Evolutionary conservation across 2,888 invertebrate genomes (phyloP).

Genomic region (Heteropelma amictum): DNA sequence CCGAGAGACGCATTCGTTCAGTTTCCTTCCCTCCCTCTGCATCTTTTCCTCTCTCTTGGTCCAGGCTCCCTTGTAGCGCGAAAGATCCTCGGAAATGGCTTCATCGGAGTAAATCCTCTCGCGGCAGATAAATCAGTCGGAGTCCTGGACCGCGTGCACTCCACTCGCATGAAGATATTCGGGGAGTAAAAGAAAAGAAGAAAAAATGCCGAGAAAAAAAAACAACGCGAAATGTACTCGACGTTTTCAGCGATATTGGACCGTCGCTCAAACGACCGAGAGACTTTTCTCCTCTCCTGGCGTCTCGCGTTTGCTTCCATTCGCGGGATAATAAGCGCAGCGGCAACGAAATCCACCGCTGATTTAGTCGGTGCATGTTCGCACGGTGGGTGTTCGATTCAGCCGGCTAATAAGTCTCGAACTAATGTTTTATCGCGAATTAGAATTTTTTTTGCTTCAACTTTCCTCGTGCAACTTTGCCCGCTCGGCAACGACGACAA

Average conservation of each 20-base stretch:
- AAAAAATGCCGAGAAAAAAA: conserved; percentile 1
- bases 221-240: neutral
- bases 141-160: conserved; percentile 36
- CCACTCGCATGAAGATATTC: conserved; percentile 10
- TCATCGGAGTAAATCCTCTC: conserved; percentile 56
- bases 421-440: conserved; percentile 73
- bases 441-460: conserved; percentile 61
- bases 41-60: neutral
- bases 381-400: conserved; percentile 64
- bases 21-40: conserved; percentile 6
- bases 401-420: conserved; percentile 61
- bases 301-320: neutral
- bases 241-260: conserved; percentile 14
- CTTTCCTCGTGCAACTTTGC: neutral
- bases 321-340: no score
- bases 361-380: conserved; percentile 64
- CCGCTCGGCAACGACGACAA: neutral
- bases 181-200: neutral
- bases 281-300: neutral
- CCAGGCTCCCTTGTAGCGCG: conserved; percentile 2
- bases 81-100: conserved; percentile 58
- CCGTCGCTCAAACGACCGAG: no score
- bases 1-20: conserved; percentile 30
- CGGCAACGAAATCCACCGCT: conserved; percentile 45
- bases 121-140: conserved; percentile 55